Conservation (phyloP, 2,888 invertebrate species). For the Pachliopta kotzebuea region DNA sequence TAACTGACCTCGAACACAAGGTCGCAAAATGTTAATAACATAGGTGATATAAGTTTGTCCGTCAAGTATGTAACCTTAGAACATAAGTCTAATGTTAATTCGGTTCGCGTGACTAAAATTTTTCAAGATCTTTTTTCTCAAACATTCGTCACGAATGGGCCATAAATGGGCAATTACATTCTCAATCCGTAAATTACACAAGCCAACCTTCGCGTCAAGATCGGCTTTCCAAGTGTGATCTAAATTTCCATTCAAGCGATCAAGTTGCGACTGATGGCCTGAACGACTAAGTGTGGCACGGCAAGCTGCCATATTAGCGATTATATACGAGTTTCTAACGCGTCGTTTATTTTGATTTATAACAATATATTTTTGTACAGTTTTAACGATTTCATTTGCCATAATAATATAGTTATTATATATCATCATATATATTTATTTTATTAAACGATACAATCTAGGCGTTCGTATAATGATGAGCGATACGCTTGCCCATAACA, state of each 20-base stretch:
- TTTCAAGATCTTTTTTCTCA: constrained; percentile 17
- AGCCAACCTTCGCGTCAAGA: constrained; percentile 41
- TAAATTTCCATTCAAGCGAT: constrained; percentile 42
- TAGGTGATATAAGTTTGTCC: background rate
- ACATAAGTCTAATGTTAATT: constrained; percentile 16
- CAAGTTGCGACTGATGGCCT: constrained; percentile 39
- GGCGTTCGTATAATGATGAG: no score
- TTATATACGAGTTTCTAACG: constrained; percentile 46
- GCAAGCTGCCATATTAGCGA: constrained; percentile 46
- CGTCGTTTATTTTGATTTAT: constrained; percentile 32
- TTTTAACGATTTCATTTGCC: background rate
- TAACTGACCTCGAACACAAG: background rate
- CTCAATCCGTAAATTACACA: constrained; percentile 34
- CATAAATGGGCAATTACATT: constrained; percentile 30
- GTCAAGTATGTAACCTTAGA: constrained; percentile 9
- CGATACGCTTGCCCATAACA: no score
- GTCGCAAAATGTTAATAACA: background rate
- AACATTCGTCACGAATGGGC: constrained; percentile 19
- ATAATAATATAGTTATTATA: background rate
- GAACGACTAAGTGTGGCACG: constrained; percentile 33
- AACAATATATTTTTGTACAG: background rate
- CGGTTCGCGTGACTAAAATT: constrained; percentile 15
- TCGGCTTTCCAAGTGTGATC: constrained; percentile 43
- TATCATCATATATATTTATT: background rate
- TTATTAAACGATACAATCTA: no score